These are phyloP conservation scores for Poecilia latipinna DNA, from an alignment of 2,113 vertebrate genomes.

Conservation along the genomic window DNA sequence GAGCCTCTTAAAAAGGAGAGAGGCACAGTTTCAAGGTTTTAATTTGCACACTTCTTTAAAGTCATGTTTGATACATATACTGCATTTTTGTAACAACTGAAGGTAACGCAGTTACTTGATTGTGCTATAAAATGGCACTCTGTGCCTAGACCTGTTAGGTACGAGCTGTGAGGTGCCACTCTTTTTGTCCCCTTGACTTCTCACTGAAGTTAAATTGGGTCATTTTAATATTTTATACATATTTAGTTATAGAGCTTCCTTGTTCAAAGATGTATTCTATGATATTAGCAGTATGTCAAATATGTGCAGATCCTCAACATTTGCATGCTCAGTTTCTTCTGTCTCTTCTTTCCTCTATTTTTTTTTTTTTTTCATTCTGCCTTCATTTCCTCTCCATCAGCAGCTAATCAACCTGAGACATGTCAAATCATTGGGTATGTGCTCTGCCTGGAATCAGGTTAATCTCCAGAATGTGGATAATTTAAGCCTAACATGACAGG, in stretches of 20 bases:
- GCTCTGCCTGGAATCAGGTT: slow-evolving; percentile 66
- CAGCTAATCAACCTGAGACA: slow-evolving; percentile 65
- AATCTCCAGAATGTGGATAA: slow-evolving; percentile 65
- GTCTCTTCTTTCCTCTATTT: not conserved
- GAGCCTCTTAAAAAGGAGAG: too few species aligned
- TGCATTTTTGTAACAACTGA: too few species aligned
- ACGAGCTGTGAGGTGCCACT: not conserved
- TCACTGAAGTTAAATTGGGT: not conserved
- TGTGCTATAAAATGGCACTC: too few species aligned
- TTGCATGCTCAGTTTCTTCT: slow-evolving; percentile 13
- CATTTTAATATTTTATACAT: not conserved
- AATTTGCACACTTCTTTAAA: too few species aligned
- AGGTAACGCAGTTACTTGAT: too few species aligned
- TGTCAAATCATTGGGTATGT: slow-evolving; percentile 67
- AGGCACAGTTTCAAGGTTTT: too few species aligned
- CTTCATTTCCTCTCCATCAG: slow-evolving; percentile 61
- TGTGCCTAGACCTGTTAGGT: not conserved
- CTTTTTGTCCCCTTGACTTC: not conserved
- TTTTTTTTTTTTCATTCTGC: not conserved
- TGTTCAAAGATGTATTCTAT: not conserved
- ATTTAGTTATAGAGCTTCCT: not conserved
- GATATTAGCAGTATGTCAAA: slow-evolving; percentile 3
- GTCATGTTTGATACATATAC: too few species aligned
- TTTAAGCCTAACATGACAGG: slow-evolving; percentile 69
- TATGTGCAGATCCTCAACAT: not conserved